Percentiles rank a stretch among this genome's conserved stretches.
Conservation (phyloP, 2,113 vertebrate species). For the Tor tambroides region DNA sequence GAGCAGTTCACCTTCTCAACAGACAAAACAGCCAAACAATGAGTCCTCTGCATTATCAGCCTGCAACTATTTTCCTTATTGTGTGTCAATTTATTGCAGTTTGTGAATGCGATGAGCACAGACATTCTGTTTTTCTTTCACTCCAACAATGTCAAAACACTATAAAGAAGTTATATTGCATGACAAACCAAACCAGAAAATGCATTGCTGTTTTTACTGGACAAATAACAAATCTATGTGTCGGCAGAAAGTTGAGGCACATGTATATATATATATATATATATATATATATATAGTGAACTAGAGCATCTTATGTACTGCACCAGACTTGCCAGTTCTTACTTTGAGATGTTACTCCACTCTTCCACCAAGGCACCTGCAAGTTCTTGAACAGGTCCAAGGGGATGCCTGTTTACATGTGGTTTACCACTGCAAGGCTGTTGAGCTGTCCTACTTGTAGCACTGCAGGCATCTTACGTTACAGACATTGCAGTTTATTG, state of each 20-base stretch:
- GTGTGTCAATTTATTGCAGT: neutral
- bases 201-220: too few species aligned
- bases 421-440: neutral
- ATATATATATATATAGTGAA: too few species aligned
- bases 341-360: neutral
- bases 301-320: too few species aligned
- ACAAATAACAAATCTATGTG: too few species aligned
- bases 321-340: neutral
- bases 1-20: constrained; percentile 14
- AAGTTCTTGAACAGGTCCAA: neutral
- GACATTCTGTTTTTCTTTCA: too few species aligned
- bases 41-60: neutral
- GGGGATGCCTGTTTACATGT: neutral
- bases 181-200: too few species aligned
- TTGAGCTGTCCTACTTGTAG: neutral
- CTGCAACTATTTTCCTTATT: neutral
- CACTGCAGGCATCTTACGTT: neutral
- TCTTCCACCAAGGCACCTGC: neutral
- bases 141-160: too few species aligned
- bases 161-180: too few species aligned
- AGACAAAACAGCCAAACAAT: neutral
- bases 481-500: neutral
- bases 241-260: too few species aligned
- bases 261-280: too few species aligned
- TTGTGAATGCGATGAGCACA: neutral